Conservation (phyloP, 2,113 vertebrate species). For the Chunga burmeisteri region DNA sequence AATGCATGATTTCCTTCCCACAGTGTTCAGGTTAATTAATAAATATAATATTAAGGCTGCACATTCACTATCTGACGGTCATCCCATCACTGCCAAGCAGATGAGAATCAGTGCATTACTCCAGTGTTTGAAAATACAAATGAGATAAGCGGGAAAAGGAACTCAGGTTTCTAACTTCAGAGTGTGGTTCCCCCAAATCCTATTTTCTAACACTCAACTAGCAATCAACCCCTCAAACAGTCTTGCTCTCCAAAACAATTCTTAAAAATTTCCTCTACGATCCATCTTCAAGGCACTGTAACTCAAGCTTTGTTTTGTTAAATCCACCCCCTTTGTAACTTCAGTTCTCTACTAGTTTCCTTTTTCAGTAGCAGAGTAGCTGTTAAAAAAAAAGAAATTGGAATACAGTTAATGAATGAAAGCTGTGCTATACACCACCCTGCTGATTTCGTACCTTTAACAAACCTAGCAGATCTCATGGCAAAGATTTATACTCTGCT, state of each 20-base stretch:
- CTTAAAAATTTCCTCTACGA: neutral
- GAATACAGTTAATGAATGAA: neutral
- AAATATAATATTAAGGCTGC: neutral
- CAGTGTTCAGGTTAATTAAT: neutral
- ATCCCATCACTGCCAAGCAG: neutral
- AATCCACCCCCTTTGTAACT: neutral
- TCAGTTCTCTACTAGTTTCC: neutral
- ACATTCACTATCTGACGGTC: neutral
- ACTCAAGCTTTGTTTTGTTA: neutral
- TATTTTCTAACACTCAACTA: neutral
- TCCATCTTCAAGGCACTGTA: neutral
- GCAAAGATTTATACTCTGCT: neutral
- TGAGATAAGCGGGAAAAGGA: neutral
- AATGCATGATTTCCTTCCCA: fast-evolving
- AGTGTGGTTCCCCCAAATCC: neutral
- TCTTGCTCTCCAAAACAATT: neutral
- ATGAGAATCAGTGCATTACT: neutral
- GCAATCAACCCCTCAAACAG: neutral
- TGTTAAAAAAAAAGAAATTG: neutral
- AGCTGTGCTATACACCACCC: neutral
- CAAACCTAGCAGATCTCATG: neutral
- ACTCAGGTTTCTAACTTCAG: neutral
- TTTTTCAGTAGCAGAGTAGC: neutral
- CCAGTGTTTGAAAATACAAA: neutral
- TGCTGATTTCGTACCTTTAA: neutral